Base-by-base conservation (phyloP, 2,797 vertebrate species). In the Bovichtus variegatus region DNA sequence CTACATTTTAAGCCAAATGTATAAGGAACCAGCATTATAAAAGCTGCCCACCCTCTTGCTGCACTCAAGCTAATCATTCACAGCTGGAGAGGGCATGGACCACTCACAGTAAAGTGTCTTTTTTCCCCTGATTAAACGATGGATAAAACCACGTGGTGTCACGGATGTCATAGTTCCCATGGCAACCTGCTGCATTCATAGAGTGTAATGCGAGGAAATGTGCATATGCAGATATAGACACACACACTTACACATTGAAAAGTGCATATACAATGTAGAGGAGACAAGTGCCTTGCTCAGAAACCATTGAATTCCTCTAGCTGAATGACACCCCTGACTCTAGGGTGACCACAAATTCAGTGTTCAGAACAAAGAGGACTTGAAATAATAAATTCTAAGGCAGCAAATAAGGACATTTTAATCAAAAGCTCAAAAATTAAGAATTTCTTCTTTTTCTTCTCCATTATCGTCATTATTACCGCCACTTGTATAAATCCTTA, bases 161-260 rank as follows among this genome's bases (percentile, higher is more conserved):
- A 88, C 83, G 76, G 81, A 91, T 89, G 89, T 85, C 81, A 89
- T 87, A 74, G 94, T 94, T 94, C 66, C 93, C 93, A 94, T 94
- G 89, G 94, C 78, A 94, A 95, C 92, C 21, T 49, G 6, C 64
- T 55, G 78, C 50, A 87, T 89, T 87, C 68, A 85, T 53, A 61
- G 53, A 87, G 72, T 65, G 67, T 21, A 75, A 81, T 82, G 82
- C 3, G 19, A 81, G 67, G 57, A 72, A 72, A 85, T 55, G 31
- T 2, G 2, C 62, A 72, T 60, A 74, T 27, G 19, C 51, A 72
- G 43, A 74, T 67, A 78, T 34, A 71, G 41, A 58, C 59, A 65
- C 31, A 55, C 51, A 61, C 31, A 46, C 27, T 18, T 31, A 57
- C 55, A 77, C 38, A 47, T 72, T 66, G 50, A 68, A 71, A 55